These are phyloP conservation scores for Marmota flaviventris DNA, from an alignment of 2,113 vertebrate species.

Conservation along the genomic window DNA sequence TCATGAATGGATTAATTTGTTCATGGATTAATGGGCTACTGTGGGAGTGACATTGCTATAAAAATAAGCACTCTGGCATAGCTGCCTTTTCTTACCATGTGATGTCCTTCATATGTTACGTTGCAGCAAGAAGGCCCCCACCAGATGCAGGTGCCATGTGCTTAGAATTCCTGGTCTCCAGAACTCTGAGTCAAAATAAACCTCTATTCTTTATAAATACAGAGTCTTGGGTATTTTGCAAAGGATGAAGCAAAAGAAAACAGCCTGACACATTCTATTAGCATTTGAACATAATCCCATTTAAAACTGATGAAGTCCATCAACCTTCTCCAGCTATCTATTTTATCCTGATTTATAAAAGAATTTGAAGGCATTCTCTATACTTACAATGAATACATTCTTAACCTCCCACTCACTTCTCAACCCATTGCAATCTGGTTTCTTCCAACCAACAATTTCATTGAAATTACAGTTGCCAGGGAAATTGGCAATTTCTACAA, in stretches of 20 bases:
- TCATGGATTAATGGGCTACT: neutral
- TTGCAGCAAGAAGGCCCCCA: neutral
- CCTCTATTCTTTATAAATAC: neutral
- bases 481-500: conserved; percentile 58
- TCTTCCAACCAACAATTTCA: conserved; percentile 55
- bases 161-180: no score
- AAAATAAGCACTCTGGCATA: no score
- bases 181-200: neutral
- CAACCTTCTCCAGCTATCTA: neutral
- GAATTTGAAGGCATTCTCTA: conserved; percentile 29
- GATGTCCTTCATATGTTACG: neutral
- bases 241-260: neutral
- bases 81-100: neutral
- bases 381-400: conserved; percentile 46
- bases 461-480: conserved; percentile 68
- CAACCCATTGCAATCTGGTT: conserved; percentile 62
- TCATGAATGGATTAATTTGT: neutral
- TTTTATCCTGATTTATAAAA: conserved; percentile 47
- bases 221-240: neutral
- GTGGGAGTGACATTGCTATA: neutral
- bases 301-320: conserved; percentile 43
- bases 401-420: conserved; percentile 57
- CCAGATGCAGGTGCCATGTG: neutral
- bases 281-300: conserved; percentile 14
- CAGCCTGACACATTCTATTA: neutral